Evolutionary conservation across 1,140 invertebrate genomes (phyloP).

Genomic region (Drosophila sp.): DNA sequence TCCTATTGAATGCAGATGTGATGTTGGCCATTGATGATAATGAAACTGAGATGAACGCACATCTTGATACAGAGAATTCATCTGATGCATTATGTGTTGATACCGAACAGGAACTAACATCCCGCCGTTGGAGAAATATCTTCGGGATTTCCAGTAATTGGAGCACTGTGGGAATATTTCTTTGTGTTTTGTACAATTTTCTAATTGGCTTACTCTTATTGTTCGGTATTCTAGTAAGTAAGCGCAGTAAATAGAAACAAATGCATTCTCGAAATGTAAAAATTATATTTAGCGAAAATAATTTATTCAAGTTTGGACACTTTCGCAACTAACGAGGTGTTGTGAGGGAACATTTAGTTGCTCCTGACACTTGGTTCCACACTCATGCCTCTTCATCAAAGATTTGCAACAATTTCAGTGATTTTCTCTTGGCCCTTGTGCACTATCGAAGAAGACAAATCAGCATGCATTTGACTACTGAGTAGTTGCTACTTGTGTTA

Average conservation of each 20-base stretch:
- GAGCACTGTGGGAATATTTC: constrained; percentile 27
- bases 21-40: constrained; percentile 20
- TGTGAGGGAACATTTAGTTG: too few relatives aligned
- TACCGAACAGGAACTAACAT: background rate
- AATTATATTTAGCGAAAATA: background rate
- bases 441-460: too few relatives aligned
- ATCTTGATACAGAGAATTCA: background rate
- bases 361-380: too few relatives aligned
- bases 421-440: background rate
- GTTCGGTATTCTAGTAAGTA: constrained; percentile 16
- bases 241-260: constrained; percentile 23
- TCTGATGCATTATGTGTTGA: too few relatives aligned
- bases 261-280: constrained; percentile 4
- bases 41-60: background rate
- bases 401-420: background rate
- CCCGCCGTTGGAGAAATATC: background rate
- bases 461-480: too few relatives aligned
- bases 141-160: constrained; percentile 32
- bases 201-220: constrained; percentile 44
- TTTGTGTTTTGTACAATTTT: constrained; percentile 53
- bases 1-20: constrained; percentile 7
- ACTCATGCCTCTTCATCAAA: too few relatives aligned
- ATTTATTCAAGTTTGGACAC: too few relatives aligned
- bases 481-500: too few relatives aligned
- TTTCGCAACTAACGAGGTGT: too few relatives aligned